phyloP scores from a whole-genome alignment of 2,888 invertebrate genomes.

The Aethes cnicana region DNA sequence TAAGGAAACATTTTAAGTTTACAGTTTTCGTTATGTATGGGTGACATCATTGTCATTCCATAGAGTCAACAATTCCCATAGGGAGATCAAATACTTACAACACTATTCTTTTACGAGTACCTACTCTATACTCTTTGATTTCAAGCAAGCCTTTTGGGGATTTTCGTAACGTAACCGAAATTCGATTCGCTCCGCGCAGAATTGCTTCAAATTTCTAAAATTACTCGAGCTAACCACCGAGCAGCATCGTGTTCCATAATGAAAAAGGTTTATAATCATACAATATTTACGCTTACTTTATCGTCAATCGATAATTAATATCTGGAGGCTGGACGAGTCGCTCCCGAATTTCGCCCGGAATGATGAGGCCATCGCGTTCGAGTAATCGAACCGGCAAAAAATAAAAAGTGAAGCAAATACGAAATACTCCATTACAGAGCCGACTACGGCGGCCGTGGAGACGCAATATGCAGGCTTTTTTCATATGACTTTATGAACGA shows the following conservation, averaged over 20 bases:
- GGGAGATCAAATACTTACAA: too few relatives aligned
- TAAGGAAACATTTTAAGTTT: too few relatives aligned
- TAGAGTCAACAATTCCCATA: too few relatives aligned
- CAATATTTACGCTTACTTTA: conserved; percentile 74
- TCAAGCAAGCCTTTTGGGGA: too few relatives aligned
- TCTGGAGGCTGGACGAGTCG: conserved; percentile 75
- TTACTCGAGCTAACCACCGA: conserved; percentile 26
- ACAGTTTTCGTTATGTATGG: too few relatives aligned
- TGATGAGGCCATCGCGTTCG: conserved; percentile 79
- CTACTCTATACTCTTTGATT: too few relatives aligned
- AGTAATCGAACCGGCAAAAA: conserved; percentile 81
- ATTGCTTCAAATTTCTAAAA: conserved; percentile 29
- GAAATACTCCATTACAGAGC: conserved; percentile 79
- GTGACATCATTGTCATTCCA: too few relatives aligned
- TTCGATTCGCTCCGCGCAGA: conserved; percentile 5
- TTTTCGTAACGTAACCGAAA: too few relatives aligned
- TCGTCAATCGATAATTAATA: conserved; percentile 82
- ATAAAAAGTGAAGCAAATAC: conserved; percentile 82
- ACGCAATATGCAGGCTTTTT: too few relatives aligned
- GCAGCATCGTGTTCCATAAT: conserved; percentile 37
- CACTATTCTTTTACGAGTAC: too few relatives aligned
- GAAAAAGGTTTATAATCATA: conserved; percentile 46
- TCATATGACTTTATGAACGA: too few relatives aligned
- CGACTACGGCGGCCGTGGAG: conserved; percentile 56
- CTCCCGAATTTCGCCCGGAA: conserved; percentile 81